Evolutionary conservation across 2,113 vertebrate genomes (phyloP), one percentile per base, ranked within the genome.

Genomic region (Rhinichthys klamathensis): DNA sequence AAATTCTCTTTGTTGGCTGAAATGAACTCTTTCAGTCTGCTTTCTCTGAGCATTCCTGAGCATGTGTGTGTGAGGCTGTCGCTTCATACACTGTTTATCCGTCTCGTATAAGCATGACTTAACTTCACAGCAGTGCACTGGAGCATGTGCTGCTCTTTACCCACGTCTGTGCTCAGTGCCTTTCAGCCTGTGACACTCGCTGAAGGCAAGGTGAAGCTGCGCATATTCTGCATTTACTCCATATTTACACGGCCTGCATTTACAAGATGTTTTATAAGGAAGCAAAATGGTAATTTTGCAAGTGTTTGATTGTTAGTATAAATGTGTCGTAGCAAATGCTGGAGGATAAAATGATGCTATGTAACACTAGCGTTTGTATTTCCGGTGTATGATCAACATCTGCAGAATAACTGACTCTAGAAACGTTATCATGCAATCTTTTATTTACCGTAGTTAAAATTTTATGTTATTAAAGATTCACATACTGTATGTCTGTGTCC

Each of bases 1-100:
- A 92, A 92, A 92, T 92, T 91, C 87, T 87, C 88, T 95, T 93
- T 94, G 92, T 93, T 87, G 46, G 76, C 84, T 13, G 44, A 23
- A 84, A 88, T 92, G 90, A 94, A 92, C 54, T 56, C 54, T 88
- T 89, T 91, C 82, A 90, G 61, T 11, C 54, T 1, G 18, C 80
- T 80, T 56, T 87, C 89, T 84, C 32, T 63, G 41, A 41, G 89
- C 91, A 90, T 92, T 93, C 86, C 76, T 80, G 60, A 35, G 56
- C 18, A 58, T 44, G 23, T n/a, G 69, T 85, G 49, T 51, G 82
- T 4, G 65, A 70, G 67, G 2, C 30, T 23, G 16, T 21, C 65
- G 35, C 16, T 16, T 35, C 63, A 35, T 3, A 15, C 13, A 7
- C 6, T 0, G 7, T 3, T 18, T 16, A 69, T 69, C 65, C 16